Conservation (phyloP, 2,113 vertebrate species). For the Alosa alosa region DNA sequence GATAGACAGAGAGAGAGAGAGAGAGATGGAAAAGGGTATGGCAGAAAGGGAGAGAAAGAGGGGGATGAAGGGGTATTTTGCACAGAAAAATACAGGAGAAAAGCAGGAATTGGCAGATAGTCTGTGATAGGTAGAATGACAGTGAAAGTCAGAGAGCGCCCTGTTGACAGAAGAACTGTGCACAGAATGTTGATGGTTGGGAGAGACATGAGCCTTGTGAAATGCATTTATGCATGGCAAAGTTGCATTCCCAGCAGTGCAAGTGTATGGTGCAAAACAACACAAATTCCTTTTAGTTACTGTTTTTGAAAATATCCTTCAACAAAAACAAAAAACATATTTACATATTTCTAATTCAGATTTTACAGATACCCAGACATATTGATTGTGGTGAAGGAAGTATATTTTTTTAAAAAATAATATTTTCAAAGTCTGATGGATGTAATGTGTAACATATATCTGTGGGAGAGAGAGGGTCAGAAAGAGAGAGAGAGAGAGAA, state of each 20-base stretch:
- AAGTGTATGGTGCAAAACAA: not conserved
- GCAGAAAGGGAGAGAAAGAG: constrained; percentile 16
- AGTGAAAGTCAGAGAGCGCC: not conserved
- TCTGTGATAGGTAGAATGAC: not conserved
- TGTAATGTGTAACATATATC: constrained; percentile 3
- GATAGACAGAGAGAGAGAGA: not conserved
- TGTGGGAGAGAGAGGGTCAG: constrained; percentile 6
- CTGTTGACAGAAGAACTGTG: constrained; percentile 78
- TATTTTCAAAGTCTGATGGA: not conserved
- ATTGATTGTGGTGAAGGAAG: not conserved
- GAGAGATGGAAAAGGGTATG: constrained; percentile 1
- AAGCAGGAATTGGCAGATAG: not conserved
- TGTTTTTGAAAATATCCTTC: not conserved
- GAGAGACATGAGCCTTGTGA: constrained; percentile 87
- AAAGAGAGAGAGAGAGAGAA: not conserved
- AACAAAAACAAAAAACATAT: not conserved
- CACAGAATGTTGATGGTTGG: constrained; percentile 81
- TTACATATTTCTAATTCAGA: not conserved
- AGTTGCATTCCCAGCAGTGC: constrained; percentile 16
- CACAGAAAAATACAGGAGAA: not conserved
- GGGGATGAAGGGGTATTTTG: not conserved
- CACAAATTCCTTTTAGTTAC: not conserved
- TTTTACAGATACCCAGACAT: not conserved
- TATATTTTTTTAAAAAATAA: not conserved
- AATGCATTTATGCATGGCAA: constrained; percentile 49